Evolutionary conservation across 53 echinoderm and acorn worm species (phyloP), one percentile per base, ranked within the genome.

Genomic region (Mesocentrotus franciscanus): DNA sequence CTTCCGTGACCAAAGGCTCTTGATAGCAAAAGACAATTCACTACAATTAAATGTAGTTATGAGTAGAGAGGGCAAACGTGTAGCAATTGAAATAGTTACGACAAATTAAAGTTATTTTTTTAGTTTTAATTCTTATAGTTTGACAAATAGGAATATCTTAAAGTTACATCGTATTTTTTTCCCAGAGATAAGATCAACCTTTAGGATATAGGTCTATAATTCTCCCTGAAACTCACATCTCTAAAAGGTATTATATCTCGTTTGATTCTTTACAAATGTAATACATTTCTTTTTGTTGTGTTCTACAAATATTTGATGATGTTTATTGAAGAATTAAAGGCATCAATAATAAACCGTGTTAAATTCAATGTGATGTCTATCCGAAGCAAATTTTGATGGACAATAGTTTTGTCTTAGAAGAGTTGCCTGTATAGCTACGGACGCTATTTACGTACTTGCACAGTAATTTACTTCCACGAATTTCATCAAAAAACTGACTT

Each of bases 191-290:
- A 81, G 36, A 81, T 81, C 81, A 39, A 8, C 81, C 81, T 22
- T 17, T 39, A 81, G 81, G 81, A 81, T 81, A 81, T 81, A 81
- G 81, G 81, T 81, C 81, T 42, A 6, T 81, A 81, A 39, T 36
- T 36, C 81, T 39, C 6, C 39, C 14, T 76, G 76, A 76, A 76
- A 30, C 13, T 32, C 9, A 33, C 16, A 42, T 74, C 30, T 29
- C 74, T 74, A 30, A 74, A 74, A 32, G 29, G 74, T 9, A 30
- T 5, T 74, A 74, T 81, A 39, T 81, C 81, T 10, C 36, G 8
- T 81, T 42, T 42, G 39, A 79, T 36, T 18, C 18, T 16, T 81
- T 81, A 10, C 78, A 12, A 26, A 71, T 0, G 4, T 20, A 71
- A 71, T 24, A 26, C 71, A 71, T 71, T 71, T 71, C 20, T 71